Percentiles rank a stretch among this genome's conserved stretches.
Evolutionary conservation across 2,113 vertebrate genomes (phyloP).

Genomic region (Galeopterus variegatus): DNA sequence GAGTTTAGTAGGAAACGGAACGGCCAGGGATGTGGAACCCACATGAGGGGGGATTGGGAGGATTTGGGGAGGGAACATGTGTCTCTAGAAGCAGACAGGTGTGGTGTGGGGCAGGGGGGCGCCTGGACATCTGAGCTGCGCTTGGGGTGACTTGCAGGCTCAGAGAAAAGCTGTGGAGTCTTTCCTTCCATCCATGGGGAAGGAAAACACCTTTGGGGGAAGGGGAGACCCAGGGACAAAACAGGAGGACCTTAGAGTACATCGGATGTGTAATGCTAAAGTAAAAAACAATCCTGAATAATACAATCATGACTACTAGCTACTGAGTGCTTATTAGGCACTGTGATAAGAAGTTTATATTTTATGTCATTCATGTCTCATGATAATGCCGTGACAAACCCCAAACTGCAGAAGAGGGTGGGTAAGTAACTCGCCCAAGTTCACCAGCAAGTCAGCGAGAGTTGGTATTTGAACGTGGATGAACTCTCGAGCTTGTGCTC

Average conservation of each 20-base stretch:
- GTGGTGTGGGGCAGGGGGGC: background rate
- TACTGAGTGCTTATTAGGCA: fast-evolving
- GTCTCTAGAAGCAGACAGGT: background rate
- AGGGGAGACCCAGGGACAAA: background rate
- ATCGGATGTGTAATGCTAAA: fast-evolving
- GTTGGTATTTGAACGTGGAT: background rate
- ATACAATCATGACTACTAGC: fast-evolving
- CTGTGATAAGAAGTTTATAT: background rate
- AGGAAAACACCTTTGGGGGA: background rate
- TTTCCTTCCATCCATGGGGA: background rate
- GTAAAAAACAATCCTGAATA: background rate
- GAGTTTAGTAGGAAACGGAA: background rate
- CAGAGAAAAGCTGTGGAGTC: background rate
- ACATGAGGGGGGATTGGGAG: fast-evolving
- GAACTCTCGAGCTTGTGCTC: background rate
- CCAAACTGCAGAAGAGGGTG: background rate
- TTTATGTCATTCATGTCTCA: background rate
- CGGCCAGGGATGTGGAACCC: background rate
- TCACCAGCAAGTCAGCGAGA: background rate
- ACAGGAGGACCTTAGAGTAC: background rate
- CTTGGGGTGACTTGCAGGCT: background rate
- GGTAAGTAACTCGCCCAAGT: background rate
- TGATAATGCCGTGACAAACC: background rate
- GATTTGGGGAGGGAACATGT: fast-evolving
- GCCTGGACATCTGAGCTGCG: background rate